Evolutionary conservation across 2,888 invertebrate genomes (phyloP), one percentile per base, ranked within the genome.

Genomic region (Apotomis turbidana): DNA sequence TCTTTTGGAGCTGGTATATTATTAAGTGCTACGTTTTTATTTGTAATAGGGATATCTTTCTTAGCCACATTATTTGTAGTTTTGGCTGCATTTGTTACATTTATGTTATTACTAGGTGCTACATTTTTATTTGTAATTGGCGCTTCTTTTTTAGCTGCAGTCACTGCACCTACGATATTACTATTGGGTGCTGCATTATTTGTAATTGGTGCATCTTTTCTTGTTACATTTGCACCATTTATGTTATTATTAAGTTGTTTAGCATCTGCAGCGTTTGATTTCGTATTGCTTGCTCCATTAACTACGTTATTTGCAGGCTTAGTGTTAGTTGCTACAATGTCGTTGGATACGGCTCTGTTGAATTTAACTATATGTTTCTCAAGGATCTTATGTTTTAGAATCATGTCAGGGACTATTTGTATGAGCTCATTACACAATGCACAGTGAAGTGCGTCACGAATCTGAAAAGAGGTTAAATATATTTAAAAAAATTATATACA

Each of bases 401-500:
- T 76, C 1, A 69, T 13, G 2, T 62, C 68, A 0, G 72, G 63
- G 9, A 70, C 3, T 0, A 78, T 41, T 3, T 73, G 73, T 3
- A 75, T 52, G 0, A 71, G 71, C 15, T 67, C 41, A 55, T 81
- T 80, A 46, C 81, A 81, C 44, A 81, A 70, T 5, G 76, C 76
- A 44, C 81, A 81, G 51, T 81, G 81, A 0, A 78, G 64, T 5
- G 69, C 73, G 8, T 73, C 75, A 3, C 77, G 75, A 5, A 81
- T 74, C 80, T 81, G 74, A 38, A 77, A 78, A 12, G 27, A 27
- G 27, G 27, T 27, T 27, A 27, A 27, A 27, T 27, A 27, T 27
- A 15, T n/a, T n/a, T n/a, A 27, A 27, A 27, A 27, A 27, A 27
- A 27, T 27, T 1, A 2, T 27, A 27, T 27, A 27, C 27, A 27